Conservation (phyloP, 2,113 vertebrate genomes). For the Paralichthys olivaceus region DNA sequence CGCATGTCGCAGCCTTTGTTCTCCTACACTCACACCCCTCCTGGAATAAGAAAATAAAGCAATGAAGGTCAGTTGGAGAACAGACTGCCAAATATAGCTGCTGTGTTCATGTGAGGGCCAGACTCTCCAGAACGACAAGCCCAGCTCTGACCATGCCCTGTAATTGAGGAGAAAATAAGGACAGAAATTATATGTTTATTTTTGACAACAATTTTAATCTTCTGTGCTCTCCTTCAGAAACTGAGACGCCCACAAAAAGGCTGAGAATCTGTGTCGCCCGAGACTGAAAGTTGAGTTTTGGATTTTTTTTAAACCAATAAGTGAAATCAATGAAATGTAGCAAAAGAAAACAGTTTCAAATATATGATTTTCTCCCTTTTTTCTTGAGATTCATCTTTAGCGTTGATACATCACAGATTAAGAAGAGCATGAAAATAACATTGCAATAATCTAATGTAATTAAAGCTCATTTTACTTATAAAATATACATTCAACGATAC, state of each 20-base stretch:
- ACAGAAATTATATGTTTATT: slow-evolving; percentile 90
- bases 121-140: slow-evolving; percentile 85
- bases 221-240: slow-evolving; percentile 84
- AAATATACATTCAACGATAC: not conserved
- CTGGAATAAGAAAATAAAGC: slow-evolving; percentile 78
- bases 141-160: slow-evolving; percentile 85
- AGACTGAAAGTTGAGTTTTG: slow-evolving; percentile 62
- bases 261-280: slow-evolving; percentile 75
- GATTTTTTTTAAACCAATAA: slow-evolving; percentile 44
- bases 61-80: slow-evolving; percentile 84
- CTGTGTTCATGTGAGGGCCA: slow-evolving; percentile 86
- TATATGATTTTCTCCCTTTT: not conserved
- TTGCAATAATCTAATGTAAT: not conserved
- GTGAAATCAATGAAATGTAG: slow-evolving; percentile 39
- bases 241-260: slow-evolving; percentile 82
- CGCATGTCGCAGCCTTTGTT: slow-evolving; percentile 65
- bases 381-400: not conserved
- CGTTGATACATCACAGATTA: not conserved
- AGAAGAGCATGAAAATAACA: not conserved
- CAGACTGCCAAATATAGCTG: slow-evolving; percentile 87
- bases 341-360: not conserved
- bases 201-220: slow-evolving; percentile 90
- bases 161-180: slow-evolving; percentile 89
- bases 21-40: slow-evolving; percentile 63
- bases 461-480: not conserved